Percentiles rank a stretch among this genome's conserved stretches.
These are phyloP conservation scores for Chaetodon trifasciatus DNA, from an alignment of 2,797 vertebrate species.

Conservation along the genomic window DNA sequence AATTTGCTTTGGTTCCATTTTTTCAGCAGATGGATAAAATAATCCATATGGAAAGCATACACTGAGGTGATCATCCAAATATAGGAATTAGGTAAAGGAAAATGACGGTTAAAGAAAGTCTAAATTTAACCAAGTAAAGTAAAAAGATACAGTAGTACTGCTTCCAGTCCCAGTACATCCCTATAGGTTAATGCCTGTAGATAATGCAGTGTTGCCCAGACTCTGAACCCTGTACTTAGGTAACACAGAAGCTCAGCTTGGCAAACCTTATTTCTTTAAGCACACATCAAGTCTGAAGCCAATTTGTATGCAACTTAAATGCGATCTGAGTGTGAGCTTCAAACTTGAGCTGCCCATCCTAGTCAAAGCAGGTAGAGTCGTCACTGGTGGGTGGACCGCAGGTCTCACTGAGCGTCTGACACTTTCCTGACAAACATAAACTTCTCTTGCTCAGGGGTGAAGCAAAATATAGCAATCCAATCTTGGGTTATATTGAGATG, in stretches of 20 bases:
- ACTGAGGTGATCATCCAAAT: constrained; percentile 20
- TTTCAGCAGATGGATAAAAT: constrained; percentile 7
- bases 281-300: constrained; percentile 30
- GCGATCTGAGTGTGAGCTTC: constrained; percentile 7
- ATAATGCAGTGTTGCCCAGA: constrained; percentile 42
- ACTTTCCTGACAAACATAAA: constrained; percentile 42
- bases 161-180: background rate
- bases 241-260: constrained; percentile 9
- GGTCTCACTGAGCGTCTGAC: constrained; percentile 29
- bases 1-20: constrained; percentile 44
- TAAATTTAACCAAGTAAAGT: constrained; percentile 22
- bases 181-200: constrained; percentile 15
- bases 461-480: constrained; percentile 51
- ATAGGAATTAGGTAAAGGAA: constrained; percentile 7
- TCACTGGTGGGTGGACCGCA: constrained; percentile 47
- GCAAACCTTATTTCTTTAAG: constrained; percentile 28
- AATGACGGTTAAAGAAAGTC: background rate
- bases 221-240: constrained; percentile 46
- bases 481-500: constrained; percentile 63
- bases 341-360: constrained; percentile 11
- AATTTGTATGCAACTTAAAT: constrained; percentile 46
- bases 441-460: constrained; percentile 32
- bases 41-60: constrained; percentile 17
- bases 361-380: constrained; percentile 10
- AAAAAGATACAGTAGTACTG: background rate